Evolutionary conservation across 2,113 vertebrate genomes (phyloP), one percentile per base, ranked within the genome.

Genomic region (Macquaria australasica): DNA sequence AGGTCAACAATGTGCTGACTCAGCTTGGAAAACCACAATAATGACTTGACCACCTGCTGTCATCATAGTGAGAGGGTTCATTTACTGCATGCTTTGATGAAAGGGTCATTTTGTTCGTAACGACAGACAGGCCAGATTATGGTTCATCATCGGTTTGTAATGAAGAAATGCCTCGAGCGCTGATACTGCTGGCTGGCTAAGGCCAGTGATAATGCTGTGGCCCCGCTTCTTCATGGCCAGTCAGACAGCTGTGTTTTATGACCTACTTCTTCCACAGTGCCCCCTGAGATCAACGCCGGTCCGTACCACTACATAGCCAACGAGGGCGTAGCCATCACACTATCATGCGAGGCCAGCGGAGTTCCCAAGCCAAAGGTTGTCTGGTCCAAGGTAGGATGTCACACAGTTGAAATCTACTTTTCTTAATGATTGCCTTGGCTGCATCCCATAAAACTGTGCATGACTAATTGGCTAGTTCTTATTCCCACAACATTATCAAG

Each of bases 321-420:
- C 0, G 97, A 99, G 90, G 97, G 97, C 4, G 93, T 72, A 0
- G 90, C 95, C 1, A 91, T 96, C 59, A 92, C 95, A 9, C 94
- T 99, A 63, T 90, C 21, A 4, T 99, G 98, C 64, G 83, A 96
- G 6, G 91, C 96, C 85, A 96, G 73, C 0, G 97, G 98, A 0
- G 78, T 96, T 74, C 98, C 98, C 0, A 79, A 76, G 12, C 98
- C 98, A 4, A 69, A 91, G 6, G 82, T 98, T 70, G 92, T 94
- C 90, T 99, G 98, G 98, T 93, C 96, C 88, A 98, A 98, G 97
- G 98, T 99, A 89, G 60, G 91, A 62, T 66, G 59, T 83, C 74
- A 78, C 71, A 72, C 83, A 63, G 21, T 34, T 18, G 7, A 68
- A 68, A 81, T 85, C 37, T 41, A 70, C 31, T 71, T 82, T 66